Conservation (phyloP, 30 jellyfish, hydroid and myxozoan species). For the Turritopsis rubra region DNA sequence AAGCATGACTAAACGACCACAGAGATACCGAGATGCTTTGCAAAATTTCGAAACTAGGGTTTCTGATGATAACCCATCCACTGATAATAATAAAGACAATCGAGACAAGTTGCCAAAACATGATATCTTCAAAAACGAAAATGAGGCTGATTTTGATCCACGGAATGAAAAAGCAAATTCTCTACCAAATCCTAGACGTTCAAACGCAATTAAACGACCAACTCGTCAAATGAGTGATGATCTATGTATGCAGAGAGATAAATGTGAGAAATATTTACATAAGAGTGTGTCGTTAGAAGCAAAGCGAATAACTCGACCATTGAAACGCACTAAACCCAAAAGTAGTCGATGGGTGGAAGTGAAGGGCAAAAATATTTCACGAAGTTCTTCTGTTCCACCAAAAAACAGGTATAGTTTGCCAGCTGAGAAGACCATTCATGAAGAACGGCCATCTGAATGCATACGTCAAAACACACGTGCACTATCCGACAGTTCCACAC, state of each 20-base stretch:
- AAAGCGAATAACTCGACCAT: background rate
- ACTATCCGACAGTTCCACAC: background rate
- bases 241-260: background rate
- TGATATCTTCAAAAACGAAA: background rate
- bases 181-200: conserved; percentile 5
- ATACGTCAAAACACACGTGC: background rate
- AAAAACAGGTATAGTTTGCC: background rate
- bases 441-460: conserved; percentile 11
- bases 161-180: background rate
- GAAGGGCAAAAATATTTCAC: background rate
- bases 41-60: conserved; percentile 15
- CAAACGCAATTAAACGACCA: conserved; percentile 8
- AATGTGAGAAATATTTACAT: background rate
- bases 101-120: background rate
- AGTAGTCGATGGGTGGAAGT: background rate
- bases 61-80: background rate
- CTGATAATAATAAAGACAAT: background rate
- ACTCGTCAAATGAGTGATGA: conserved; percentile 14
- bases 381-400: conserved; percentile 18
- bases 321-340: background rate
- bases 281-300: background rate
- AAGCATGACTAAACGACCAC: background rate
- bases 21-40: conserved; percentile 8
- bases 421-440: conserved; percentile 9
- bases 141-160: background rate